Evolutionary conservation across 2,888 invertebrate genomes (phyloP).

Genomic region (Sicus ferrugineus): DNA sequence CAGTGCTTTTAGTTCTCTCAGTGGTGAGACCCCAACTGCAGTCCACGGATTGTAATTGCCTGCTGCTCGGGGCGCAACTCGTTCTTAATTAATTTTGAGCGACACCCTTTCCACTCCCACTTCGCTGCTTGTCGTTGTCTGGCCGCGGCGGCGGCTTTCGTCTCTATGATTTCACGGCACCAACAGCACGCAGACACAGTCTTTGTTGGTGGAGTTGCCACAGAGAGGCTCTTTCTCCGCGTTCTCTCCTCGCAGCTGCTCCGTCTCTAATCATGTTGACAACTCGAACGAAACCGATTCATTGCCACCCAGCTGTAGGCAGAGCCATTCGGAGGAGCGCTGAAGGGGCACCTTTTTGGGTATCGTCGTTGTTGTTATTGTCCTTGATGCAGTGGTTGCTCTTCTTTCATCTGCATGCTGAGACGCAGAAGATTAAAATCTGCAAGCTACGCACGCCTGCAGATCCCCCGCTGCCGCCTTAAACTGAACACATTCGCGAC

Average conservation of each 20-base stretch:
- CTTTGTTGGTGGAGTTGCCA: neutral
- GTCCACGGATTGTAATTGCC: neutral
- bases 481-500: neutral
- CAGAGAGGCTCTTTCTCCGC: neutral
- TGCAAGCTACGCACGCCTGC: neutral
- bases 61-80: neutral
- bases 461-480: neutral
- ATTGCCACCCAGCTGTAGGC: neutral
- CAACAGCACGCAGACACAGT: constrained; percentile 3
- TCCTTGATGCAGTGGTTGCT: neutral
- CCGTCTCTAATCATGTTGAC: constrained; percentile 13
- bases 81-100: constrained; percentile 3
- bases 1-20: too few species aligned
- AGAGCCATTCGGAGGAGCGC: neutral
- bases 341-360: neutral
- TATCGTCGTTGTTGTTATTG: neutral
- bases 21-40: too few species aligned
- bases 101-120: neutral
- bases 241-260: constrained; percentile 5
- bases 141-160: neutral
- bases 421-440: neutral
- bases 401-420: neutral
- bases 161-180: constrained; percentile 22
- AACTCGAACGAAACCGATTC: neutral
- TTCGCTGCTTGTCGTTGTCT: neutral